Evolutionary conservation across 2,888 invertebrate species (phyloP), one percentile per base, ranked within the genome.

Genomic region (Eupithecia subumbrata): DNA sequence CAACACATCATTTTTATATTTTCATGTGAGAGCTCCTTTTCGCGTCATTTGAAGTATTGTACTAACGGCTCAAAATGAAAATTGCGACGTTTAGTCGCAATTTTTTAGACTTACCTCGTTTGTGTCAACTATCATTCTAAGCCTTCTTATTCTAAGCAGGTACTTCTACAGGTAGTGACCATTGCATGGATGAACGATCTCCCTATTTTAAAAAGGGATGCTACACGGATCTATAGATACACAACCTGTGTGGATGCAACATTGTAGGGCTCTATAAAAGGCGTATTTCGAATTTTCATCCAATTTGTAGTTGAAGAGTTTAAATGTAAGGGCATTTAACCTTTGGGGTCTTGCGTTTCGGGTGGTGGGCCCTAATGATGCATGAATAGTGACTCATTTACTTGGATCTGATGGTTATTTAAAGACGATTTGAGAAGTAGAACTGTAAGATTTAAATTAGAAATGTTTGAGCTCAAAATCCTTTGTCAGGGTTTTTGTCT

Each of bases 141-240:
- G n/a, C n/a, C n/a, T n/a, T n/a, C n/a, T n/a, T n/a, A n/a, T n/a
- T n/a, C n/a, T n/a, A n/a, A n/a, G n/a, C 88, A 89, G 88, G 89
- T 89, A 85, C 83, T 84, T 82, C 87, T 86, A 81, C 92, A 92
- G 92, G 93, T 92, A 92, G 91, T 86, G 88, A 83, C 84, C 88
- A 86, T 88, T 84, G 89, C 88, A 93, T 90, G 94, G 92, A 92
- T 92, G 92, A 93, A 83, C 90, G 93, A 84, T 87, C 92, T 89
- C 94, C 94, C 94, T 82, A 88, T 88, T 90, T 88, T 83, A 80
- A 86, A 86, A 88, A 92, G 94, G 37, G 66, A 67, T 67, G 66
- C 66, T 67, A 64, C 64, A 64, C 64, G 18, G 18, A 18, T 34
- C 18, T 60, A 9, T 60, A 60, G 12, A 60, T 60, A 60, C 25